Conservation (phyloP, 2,888 invertebrate genomes). For the Xestia ashworthii region DNA sequence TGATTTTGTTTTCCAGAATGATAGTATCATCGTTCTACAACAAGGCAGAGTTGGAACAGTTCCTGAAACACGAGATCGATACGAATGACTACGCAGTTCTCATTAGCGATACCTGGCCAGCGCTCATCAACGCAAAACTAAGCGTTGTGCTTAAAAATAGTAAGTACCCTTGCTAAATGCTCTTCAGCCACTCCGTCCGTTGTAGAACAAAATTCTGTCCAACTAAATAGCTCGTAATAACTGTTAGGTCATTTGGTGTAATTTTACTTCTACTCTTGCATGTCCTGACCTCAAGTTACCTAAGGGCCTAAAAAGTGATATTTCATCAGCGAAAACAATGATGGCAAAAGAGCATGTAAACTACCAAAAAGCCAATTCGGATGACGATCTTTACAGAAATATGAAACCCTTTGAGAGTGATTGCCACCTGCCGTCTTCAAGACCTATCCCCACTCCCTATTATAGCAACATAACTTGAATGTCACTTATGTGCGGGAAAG, state of each 20-base stretch:
- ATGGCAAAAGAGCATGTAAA: background rate
- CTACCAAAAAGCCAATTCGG: background rate
- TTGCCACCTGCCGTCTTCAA: background rate
- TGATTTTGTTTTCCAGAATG: conserved; percentile 89
- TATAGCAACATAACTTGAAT: background rate
- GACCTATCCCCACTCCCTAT: background rate
- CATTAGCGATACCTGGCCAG: conserved; percentile 93
- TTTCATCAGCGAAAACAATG: background rate
- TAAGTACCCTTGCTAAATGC: conserved; percentile 61
- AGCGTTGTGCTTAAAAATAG: conserved; percentile 93
- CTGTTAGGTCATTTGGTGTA: background rate
- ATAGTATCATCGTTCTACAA: conserved; percentile 96
- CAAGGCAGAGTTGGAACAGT: conserved; percentile 96
- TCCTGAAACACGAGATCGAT: conserved; percentile 93
- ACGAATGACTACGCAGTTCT: conserved; percentile 93
- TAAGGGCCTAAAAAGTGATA: background rate
- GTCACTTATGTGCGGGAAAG: background rate
- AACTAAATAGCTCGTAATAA: background rate
- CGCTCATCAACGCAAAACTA: conserved; percentile 92
- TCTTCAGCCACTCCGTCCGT: background rate
- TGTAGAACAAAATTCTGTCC: no score
- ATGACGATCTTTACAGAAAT: background rate
- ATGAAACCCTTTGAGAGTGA: background rate
- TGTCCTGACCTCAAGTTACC: background rate
- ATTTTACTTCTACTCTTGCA: background rate